Conservation (phyloP, 2,113 vertebrate genomes). For the Fukomys damarensis region DNA sequence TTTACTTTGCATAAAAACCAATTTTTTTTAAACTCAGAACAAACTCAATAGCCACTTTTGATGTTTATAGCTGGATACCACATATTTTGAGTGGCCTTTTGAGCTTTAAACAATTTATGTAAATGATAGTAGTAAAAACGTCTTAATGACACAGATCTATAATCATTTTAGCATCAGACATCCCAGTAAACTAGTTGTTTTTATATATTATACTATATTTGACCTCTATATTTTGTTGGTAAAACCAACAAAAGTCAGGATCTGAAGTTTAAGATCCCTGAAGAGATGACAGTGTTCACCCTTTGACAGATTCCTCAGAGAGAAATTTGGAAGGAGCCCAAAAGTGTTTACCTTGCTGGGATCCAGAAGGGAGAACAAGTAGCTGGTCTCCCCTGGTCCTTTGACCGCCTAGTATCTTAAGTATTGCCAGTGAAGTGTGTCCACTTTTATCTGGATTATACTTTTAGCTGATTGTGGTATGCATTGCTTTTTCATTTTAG, state of each 20-base stretch:
- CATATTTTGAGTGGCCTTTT: slow-evolving; percentile 51
- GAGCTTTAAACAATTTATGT: slow-evolving; percentile 10
- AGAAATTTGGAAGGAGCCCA: slow-evolving; percentile 19
- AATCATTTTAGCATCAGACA: slow-evolving; percentile 43
- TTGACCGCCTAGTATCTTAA: slow-evolving; percentile 46
- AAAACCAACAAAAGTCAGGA: slow-evolving; percentile 13
- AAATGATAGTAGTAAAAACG: slow-evolving; percentile 37
- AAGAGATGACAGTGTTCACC: slow-evolving; percentile 15
- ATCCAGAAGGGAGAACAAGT: slow-evolving; percentile 29
- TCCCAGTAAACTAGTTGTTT: neutral
- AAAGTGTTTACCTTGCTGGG: neutral
- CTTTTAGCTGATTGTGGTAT: neutral
- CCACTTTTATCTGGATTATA: neutral
- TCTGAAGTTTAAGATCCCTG: neutral
- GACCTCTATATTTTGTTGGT: too few relatives aligned
- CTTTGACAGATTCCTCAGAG: neutral
- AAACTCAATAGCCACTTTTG: neutral
- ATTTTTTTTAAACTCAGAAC: neutral
- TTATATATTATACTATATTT: slow-evolving; percentile 21
- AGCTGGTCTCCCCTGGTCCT: neutral
- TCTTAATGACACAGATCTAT: slow-evolving; percentile 16
- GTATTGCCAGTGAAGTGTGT: neutral
- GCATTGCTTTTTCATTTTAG: neutral
- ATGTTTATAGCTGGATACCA: slow-evolving; percentile 10
- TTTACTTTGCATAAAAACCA: neutral